These are phyloP conservation scores for Mythimna loreyi DNA, from an alignment of 2,888 invertebrate genomes.

Conservation along the genomic window DNA sequence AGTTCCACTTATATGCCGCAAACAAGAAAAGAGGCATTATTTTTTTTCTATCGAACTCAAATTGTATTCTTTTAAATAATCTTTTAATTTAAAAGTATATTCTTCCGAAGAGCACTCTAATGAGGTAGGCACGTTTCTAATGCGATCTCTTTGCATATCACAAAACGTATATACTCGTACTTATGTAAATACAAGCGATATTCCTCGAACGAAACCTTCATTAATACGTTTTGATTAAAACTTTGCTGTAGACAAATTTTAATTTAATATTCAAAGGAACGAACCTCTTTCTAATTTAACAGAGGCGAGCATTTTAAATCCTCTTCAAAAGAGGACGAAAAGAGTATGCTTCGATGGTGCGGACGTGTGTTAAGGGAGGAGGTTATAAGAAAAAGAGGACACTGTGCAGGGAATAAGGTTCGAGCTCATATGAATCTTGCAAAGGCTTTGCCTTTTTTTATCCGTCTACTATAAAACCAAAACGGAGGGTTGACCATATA, in stretches of 20 bases:
- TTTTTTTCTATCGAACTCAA: no score
- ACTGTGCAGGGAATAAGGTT: conserved; percentile 8
- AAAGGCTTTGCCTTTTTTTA: conserved; percentile 1
- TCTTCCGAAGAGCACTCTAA: no score
- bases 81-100: no score
- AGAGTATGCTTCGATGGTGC: conserved; percentile 6
- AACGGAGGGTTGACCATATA: no score
- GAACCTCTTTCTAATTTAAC: conserved; percentile 28
- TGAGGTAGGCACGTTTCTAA: no score
- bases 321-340: conserved; percentile 15
- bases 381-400: conserved; percentile 14
- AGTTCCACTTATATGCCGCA: no score
- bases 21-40: no score
- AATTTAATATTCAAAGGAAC: conserved; percentile 49
- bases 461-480: not conserved
- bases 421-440: not conserved
- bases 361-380: conserved; percentile 3
- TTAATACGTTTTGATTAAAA: conserved; percentile 42
- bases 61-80: no score
- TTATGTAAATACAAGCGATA: conserved; percentile 7
- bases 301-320: conserved; percentile 30
- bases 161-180: not conserved
- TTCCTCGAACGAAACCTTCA: conserved; percentile 24
- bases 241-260: conserved; percentile 42
- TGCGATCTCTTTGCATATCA: no score